Base-by-base conservation (phyloP, 2,113 vertebrate genomes). In the Myxocyprinus asiaticus region DNA sequence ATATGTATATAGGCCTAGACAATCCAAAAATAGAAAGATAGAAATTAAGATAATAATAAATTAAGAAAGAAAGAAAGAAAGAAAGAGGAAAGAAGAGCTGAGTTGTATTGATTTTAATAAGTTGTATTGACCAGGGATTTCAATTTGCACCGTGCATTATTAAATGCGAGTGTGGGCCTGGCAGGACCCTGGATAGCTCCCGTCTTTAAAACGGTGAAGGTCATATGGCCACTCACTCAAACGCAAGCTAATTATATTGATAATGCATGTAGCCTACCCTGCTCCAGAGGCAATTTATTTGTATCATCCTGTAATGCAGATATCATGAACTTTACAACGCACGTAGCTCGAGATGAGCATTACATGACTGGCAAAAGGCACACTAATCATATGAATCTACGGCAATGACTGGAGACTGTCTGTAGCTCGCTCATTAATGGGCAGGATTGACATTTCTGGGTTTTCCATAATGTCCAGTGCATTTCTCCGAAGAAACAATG, bases 171-270 rank as follows among this genome's bases (percentile, higher is more conserved):
- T 53, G 33, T 58, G 12, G 47, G 15, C 65, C 51, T 74, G 79
- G 73, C 86, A 87, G 84, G 77, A 91, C 88, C 90, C 87, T 88
- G 90, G 90, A 91, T 84, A 93, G 90, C 88, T 91, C 92, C 88
- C 22, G 62, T 14, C 58, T 67, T 10, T 61, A 10, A 59, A 65
- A 56, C 14, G 11, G 53, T 56, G 10, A 56, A 78, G 59, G 76
- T 58, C 78, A 50, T 9, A 43, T 22, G 8, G 2, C 43, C 33
- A 44, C 33, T 77, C 48, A 59, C n/a, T 4, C 63, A 4, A 56
- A 15, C 6, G 10, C 12, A 45, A 48, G 61, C 75, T 88, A 85
- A 88, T 89, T 88, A 87, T 83, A 79, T 76, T 72, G 10, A 76
- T 87, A 84, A 85, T 67, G 70, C 15, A 10, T 11, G 68, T 61